Evolutionary conservation across 2,113 vertebrate species (phyloP).

Genomic region (Clarias gariepinus): DNA sequence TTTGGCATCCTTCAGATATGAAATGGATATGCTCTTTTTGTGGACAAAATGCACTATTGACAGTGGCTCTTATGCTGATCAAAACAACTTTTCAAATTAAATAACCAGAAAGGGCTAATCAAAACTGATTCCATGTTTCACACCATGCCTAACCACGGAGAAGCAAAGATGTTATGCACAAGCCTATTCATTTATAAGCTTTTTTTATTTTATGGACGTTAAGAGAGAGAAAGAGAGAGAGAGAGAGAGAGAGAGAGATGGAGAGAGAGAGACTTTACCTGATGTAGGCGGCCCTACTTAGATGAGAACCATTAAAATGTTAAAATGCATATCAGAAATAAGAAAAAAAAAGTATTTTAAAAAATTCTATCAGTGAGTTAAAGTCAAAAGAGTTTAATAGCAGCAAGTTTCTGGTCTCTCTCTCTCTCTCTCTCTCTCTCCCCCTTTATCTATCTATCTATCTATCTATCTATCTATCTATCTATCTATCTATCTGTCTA

Average conservation of each 20-base stretch:
- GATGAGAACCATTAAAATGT: conserved; percentile 25
- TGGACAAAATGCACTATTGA: neutral
- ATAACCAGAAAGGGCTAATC: neutral
- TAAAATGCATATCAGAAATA: neutral
- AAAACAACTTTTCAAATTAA: conserved; percentile 32
- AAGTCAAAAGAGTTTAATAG: neutral
- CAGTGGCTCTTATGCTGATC: conserved; percentile 14
- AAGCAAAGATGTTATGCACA: neutral
- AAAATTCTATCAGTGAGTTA: neutral
- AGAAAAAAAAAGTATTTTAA: neutral
- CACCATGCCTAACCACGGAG: neutral
- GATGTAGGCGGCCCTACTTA: conserved; percentile 18
- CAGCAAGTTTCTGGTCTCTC: neutral
- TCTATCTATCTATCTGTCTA: neutral
- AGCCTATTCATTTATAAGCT: neutral
- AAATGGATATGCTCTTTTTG: neutral
- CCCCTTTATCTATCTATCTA: too few species aligned
- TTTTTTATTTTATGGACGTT: neutral
- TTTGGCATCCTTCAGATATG: neutral
- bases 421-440: too few species aligned
- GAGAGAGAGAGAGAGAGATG: neutral
- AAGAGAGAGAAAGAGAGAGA: neutral
- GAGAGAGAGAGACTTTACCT: conserved; percentile 3
- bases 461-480: too few species aligned
- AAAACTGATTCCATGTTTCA: conserved; percentile 16